A percentile compares a stretch with the other conserved stretches of the same genome.
Conservation (phyloP, 2,888 invertebrate species). For the Sarcophaga carnaria region DNA sequence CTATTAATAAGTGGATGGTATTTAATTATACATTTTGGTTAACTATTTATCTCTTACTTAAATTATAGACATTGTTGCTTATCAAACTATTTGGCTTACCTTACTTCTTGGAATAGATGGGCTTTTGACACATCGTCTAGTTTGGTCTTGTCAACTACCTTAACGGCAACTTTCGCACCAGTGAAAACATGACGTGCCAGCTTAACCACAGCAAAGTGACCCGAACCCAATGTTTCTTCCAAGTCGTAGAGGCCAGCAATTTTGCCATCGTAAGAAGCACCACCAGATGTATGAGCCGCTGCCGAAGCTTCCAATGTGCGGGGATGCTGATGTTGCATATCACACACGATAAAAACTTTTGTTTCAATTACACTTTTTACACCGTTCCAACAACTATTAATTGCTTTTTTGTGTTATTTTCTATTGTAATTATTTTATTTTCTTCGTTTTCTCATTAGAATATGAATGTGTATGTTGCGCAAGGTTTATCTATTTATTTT, state of each 20-base stretch:
- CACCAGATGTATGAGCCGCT: slow-evolving; percentile 73
- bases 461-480: slow-evolving; percentile 62
- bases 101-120: slow-evolving; percentile 97
- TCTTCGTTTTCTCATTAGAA: slow-evolving; percentile 30
- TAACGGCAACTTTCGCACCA: slow-evolving; percentile 98
- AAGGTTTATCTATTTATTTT: slow-evolving; percentile 50
- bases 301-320: slow-evolving; percentile 74
- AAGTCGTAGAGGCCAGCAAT: slow-evolving; percentile 98
- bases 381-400: background rate
- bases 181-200: slow-evolving; percentile 98
- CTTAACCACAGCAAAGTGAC: slow-evolving; percentile 98
- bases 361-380: slow-evolving; percentile 2
- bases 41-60: background rate
- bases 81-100: slow-evolving; percentile 74
- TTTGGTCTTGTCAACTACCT: slow-evolving; percentile 99
- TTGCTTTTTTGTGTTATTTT: slow-evolving; percentile 11
- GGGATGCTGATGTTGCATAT: slow-evolving; percentile 67
- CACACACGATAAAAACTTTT: slow-evolving; percentile 52
- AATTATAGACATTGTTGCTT: background rate
- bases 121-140: slow-evolving; percentile 97
- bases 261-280: slow-evolving; percentile 85
- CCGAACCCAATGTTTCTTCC: slow-evolving; percentile 97
- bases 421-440: slow-evolving; percentile 32
- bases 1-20: slow-evolving; percentile 80
- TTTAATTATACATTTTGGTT: background rate